Conservation (phyloP, 2,113 vertebrate genomes). For the Cyprinodon brontotheroides region DNA sequence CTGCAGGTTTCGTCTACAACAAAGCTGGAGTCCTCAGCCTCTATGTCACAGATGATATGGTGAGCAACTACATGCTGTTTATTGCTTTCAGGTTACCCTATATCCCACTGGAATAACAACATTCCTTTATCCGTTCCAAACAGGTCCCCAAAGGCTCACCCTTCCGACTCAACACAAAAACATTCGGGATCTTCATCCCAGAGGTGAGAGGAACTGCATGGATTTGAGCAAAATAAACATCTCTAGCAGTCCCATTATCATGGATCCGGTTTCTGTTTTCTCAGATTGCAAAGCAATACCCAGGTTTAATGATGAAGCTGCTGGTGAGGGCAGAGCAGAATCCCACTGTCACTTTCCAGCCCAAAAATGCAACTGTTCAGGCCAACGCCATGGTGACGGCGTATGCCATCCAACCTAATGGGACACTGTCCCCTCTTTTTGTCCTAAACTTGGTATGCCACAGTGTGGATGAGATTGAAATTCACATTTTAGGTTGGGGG, state of each 20-base stretch:
- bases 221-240: no score
- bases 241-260: not conserved
- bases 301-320: slow-evolving; percentile 76
- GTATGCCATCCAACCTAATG: slow-evolving; percentile 75
- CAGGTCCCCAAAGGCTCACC: slow-evolving; percentile 76
- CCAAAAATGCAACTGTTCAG: slow-evolving; percentile 64
- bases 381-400: slow-evolving; percentile 56
- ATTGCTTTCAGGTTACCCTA: not conserved
- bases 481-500: not conserved
- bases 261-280: not conserved
- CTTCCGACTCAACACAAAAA: slow-evolving; percentile 73
- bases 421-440: slow-evolving; percentile 75
- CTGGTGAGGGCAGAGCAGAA: slow-evolving; percentile 53
- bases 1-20: slow-evolving; percentile 80
- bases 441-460: slow-evolving; percentile 74
- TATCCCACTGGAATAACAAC: not conserved
- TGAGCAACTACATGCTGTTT: slow-evolving; percentile 24
- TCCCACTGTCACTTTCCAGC: slow-evolving; percentile 60
- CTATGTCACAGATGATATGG: slow-evolving; percentile 81
- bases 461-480: not conserved
- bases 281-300: slow-evolving; percentile 74
- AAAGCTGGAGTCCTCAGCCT: slow-evolving; percentile 70
- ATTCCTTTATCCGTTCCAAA: not conserved
- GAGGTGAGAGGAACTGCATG: slow-evolving; percentile 54
- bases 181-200: slow-evolving; percentile 73